Percentiles rank a stretch among this genome's conserved stretches.
Conservation (phyloP, 2,113 vertebrate genomes). For the Atractosteus spatula region DNA sequence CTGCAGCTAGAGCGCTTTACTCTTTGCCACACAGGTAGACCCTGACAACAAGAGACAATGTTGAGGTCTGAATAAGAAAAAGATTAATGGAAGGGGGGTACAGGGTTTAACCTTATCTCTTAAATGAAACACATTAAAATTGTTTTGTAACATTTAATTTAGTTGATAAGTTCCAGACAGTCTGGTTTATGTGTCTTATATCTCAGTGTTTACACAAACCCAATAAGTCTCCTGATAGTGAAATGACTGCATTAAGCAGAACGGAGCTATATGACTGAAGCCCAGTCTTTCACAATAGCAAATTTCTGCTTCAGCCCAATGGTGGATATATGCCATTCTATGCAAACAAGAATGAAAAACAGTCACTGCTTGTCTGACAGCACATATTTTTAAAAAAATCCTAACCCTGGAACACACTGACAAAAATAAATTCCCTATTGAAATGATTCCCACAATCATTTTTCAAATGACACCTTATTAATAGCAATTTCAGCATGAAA, state of each 20-base stretch:
- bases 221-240: conserved; percentile 54
- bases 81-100: conserved; percentile 16
- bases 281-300: conserved; percentile 43
- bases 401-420: too few species aligned
- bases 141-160: conserved; percentile 67
- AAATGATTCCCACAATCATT: too few species aligned
- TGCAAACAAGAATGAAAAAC: too few species aligned
- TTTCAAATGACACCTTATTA: too few species aligned
- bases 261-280: conserved; percentile 59
- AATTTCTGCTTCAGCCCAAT: background rate
- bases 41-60: background rate
- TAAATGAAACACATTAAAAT: conserved; percentile 63
- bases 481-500: too few species aligned
- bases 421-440: too few species aligned
- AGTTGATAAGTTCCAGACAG: conserved; percentile 63
- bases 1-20: too few species aligned
- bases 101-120: conserved; percentile 59
- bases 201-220: conserved; percentile 65
- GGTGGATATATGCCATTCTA: background rate
- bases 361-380: too few species aligned
- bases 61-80: background rate
- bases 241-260: conserved; percentile 68
- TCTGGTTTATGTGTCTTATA: conserved; percentile 63
- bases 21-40: background rate
- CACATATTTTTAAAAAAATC: too few species aligned